These are phyloP conservation scores for Odontamblyopus lacepedii DNA, from an alignment of 2,797 vertebrate species.

Conservation along the genomic window DNA sequence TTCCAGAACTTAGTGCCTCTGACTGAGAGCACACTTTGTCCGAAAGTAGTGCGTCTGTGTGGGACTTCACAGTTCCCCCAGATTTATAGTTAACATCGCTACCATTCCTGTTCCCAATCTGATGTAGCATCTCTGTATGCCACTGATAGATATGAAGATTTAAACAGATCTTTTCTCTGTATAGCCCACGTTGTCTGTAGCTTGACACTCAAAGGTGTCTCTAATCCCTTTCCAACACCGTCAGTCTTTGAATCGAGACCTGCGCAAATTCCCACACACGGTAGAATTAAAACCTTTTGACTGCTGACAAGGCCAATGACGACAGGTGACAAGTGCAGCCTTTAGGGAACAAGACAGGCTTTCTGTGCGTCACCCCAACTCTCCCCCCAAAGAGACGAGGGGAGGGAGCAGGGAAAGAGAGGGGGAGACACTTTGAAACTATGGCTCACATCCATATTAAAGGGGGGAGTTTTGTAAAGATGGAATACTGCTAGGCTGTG, in stretches of 20 bases:
- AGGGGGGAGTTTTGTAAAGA: neutral
- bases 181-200: slow-evolving; percentile 47
- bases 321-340: slow-evolving; percentile 58
- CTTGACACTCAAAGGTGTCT: slow-evolving; percentile 54
- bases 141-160: slow-evolving; percentile 25
- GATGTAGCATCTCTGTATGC: slow-evolving; percentile 42
- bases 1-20: no score
- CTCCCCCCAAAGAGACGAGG: slow-evolving; percentile 35
- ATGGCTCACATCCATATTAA: slow-evolving; percentile 13
- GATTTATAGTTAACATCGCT: slow-evolving; percentile 22
- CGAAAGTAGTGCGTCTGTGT: no score
- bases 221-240: slow-evolving; percentile 32
- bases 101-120: slow-evolving; percentile 26
- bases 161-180: slow-evolving; percentile 34
- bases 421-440: slow-evolving; percentile 33
- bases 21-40: no score
- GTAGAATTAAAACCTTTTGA: slow-evolving; percentile 73
- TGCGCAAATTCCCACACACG: slow-evolving; percentile 69
- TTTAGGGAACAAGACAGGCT: slow-evolving; percentile 46
- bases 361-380: slow-evolving; percentile 45
- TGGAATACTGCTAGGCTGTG: neutral
- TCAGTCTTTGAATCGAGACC: slow-evolving; percentile 50
- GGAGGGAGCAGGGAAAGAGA: slow-evolving; percentile 16
- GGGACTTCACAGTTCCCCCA: no score
- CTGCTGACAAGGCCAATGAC: slow-evolving; percentile 66